A percentile compares a stretch with the other conserved stretches of the same genome.
Conservation (phyloP, 2,113 vertebrate species). For the Lepisosteus osseus region DNA sequence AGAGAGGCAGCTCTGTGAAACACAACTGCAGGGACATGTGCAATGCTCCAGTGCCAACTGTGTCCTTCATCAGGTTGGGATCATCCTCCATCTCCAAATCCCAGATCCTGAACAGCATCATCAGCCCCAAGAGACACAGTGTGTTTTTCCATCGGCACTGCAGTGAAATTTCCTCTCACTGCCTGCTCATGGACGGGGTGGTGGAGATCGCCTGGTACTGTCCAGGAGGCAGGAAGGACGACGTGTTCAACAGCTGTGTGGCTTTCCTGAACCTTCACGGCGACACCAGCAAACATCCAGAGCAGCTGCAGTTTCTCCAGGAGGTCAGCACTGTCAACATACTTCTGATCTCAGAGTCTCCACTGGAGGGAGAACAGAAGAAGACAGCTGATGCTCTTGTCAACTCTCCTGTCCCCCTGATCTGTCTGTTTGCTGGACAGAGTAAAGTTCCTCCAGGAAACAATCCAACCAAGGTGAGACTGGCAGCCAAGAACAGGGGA, state of each 20-base stretch:
- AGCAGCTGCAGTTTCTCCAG: slow-evolving; percentile 43
- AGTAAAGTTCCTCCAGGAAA: background rate
- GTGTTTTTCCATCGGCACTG: slow-evolving; percentile 26
- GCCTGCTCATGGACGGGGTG: slow-evolving; percentile 43
- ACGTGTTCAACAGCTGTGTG: slow-evolving; percentile 40
- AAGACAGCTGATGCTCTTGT: no score
- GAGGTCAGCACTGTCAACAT: no score
- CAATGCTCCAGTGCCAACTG: slow-evolving; percentile 15
- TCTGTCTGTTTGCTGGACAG: slow-evolving; percentile 15
- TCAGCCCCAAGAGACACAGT: slow-evolving; percentile 21
- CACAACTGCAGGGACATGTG: slow-evolving; percentile 12
- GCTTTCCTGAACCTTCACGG: slow-evolving; percentile 55
- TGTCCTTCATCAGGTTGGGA: slow-evolving; percentile 30
- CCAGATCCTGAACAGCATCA: slow-evolving; percentile 23
- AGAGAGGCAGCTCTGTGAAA: slow-evolving; percentile 1
- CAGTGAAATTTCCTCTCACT: slow-evolving; percentile 11
- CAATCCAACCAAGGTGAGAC: slow-evolving; percentile 12
- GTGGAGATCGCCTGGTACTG: slow-evolving; percentile 56
- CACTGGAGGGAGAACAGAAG: no score
- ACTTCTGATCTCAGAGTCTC: no score
- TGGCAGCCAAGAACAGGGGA: slow-evolving; percentile 35
- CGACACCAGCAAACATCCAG: slow-evolving; percentile 36
- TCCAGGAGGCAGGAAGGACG: slow-evolving; percentile 28
- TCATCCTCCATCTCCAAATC: slow-evolving; percentile 22
- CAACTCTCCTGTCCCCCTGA: no score